phyloP scores from a whole-genome alignment of 2,888 invertebrate species.

The Gymnosoma rotundatum region DNA sequence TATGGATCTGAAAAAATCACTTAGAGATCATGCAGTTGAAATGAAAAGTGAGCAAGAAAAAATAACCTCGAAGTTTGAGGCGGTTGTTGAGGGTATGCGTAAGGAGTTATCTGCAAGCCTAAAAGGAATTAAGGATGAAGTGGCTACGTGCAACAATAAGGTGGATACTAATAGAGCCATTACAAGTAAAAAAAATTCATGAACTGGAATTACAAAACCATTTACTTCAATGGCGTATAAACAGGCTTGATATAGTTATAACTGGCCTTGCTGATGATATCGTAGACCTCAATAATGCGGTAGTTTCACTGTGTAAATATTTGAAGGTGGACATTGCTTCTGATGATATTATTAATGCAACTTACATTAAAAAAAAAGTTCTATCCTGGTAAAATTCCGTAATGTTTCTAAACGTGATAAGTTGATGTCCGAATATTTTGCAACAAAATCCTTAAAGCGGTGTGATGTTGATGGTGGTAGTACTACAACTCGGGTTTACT shows the following conservation, averaged over 20 bases:
- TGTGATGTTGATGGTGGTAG: not conserved
- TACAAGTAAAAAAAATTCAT: not conserved
- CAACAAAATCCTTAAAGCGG: not conserved
- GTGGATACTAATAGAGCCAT: no score
- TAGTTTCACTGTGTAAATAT: not conserved
- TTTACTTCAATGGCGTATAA: not conserved
- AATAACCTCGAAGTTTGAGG: not conserved
- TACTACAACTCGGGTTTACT: not conserved
- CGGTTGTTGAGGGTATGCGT: not conserved
- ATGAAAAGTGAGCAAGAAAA: conserved; percentile 11
- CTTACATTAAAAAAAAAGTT: conserved; percentile 7
- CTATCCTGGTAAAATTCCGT: not conserved
- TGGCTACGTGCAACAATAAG: not conserved
- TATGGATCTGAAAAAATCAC: no score
- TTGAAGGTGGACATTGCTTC: not conserved
- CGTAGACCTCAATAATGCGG: not conserved
- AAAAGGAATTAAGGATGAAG: not conserved
- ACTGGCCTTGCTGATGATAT: not conserved
- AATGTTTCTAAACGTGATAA: not conserved
- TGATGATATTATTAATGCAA: conserved; percentile 1
- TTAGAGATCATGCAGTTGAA: not conserved
- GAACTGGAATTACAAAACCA: conserved; percentile 19
- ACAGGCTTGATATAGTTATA: not conserved
- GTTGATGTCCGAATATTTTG: not conserved
- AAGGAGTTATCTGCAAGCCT: no score